Conservation (phyloP, 92 coral and sea anemone genomes). For the Montipora capitata region DNA sequence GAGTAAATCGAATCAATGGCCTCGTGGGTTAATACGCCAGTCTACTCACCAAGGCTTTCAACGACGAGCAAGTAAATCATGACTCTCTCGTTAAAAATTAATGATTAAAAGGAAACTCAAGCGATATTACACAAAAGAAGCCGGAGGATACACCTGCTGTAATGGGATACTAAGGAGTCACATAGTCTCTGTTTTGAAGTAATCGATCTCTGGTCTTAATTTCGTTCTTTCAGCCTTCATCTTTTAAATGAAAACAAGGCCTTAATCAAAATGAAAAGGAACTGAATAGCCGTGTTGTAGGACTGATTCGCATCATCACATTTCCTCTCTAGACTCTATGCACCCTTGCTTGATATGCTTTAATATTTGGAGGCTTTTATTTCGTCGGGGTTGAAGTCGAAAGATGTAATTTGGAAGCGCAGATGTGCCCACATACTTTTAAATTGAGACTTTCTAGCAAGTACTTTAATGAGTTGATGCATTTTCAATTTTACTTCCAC, state of each 20-base stretch:
- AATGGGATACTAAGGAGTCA: constrained; percentile 18
- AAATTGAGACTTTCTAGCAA: background rate
- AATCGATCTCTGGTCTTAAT: background rate
- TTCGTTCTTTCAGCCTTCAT: background rate
- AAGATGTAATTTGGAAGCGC: no score
- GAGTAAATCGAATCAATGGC: background rate
- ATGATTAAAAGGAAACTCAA: constrained; percentile 21
- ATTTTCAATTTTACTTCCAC: no score
- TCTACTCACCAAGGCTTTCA: background rate
- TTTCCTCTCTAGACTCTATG: no score
- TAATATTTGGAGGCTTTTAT: no score
- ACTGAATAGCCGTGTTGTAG: no score
- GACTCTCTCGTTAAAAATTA: constrained; percentile 23
- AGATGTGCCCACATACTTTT: background rate
- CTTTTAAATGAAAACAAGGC: background rate
- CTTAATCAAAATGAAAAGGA: no score
- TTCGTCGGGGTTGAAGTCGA: no score
- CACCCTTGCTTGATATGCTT: no score
- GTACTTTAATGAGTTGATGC: no score
- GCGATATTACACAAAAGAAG: constrained; percentile 30
- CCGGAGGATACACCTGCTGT: constrained; percentile 42
- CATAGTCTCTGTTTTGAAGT: constrained; percentile 17
- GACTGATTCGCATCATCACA: no score
- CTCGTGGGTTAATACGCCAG: background rate
- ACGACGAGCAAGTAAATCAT: background rate